A percentile compares a stretch with the other conserved stretches of the same genome.
Evolutionary conservation across 1,140 invertebrate genomes (phyloP).

Genomic region (Dreissena rostriformis): DNA sequence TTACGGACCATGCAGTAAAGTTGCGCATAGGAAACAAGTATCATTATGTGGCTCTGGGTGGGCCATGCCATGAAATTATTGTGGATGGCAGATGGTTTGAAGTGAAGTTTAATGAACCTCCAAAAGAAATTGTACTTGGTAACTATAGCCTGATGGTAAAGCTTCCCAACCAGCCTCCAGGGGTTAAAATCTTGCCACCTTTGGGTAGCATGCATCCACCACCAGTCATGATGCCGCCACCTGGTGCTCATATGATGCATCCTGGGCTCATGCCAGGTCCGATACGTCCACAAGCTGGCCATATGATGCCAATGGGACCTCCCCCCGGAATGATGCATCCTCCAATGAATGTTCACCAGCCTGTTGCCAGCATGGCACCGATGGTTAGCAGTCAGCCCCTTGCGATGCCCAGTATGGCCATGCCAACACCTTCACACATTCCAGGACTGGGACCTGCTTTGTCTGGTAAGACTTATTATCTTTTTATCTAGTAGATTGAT

Average conservation of each 20-base stretch:
- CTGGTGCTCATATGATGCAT: conserved; percentile 11
- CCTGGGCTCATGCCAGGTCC: conserved; percentile 11
- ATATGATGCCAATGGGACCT: neutral
- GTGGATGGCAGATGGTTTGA: conserved; percentile 85
- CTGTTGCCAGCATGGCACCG: neutral
- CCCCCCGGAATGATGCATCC: conserved; percentile 21
- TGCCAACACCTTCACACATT: conserved; percentile 3
- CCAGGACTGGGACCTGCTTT: conserved; percentile 31
- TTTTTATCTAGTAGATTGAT: too few relatives aligned
- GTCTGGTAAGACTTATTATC: neutral
- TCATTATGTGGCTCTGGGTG: conserved; percentile 93
- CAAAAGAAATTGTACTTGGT: conserved; percentile 73
- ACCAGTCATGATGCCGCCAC: conserved; percentile 11
- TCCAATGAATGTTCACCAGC: neutral
- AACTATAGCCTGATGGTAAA: conserved; percentile 91
- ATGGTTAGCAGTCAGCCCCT: neutral
- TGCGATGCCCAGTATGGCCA: neutral
- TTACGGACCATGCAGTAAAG: conserved; percentile 91
- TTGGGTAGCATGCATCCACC: conserved; percentile 31
- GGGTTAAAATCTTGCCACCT: conserved; percentile 81
- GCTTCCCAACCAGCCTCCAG: conserved; percentile 90
- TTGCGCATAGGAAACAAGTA: conserved; percentile 87
- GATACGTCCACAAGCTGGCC: neutral
- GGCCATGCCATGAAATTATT: conserved; percentile 92
- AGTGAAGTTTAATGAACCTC: conserved; percentile 77